Evolutionary conservation across 92 coral and sea anemone species (phyloP).

Genomic region (Heliopora coerulea): DNA sequence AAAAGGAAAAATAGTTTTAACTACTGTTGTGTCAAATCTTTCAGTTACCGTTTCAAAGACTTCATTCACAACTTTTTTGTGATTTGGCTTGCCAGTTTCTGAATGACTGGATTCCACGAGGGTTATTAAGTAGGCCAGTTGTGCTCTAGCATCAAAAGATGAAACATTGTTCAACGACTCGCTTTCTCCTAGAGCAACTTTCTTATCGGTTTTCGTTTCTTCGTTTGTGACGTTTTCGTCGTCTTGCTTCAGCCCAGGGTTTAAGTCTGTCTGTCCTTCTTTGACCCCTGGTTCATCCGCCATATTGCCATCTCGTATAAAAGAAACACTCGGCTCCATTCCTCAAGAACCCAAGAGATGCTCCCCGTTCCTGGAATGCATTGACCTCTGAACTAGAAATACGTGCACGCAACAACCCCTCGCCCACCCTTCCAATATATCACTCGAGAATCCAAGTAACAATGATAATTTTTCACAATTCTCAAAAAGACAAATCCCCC

Average conservation of each 20-base stretch:
- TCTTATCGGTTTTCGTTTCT: conserved; percentile 1
- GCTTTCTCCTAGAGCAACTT: not conserved
- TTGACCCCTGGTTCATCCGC: conserved; percentile 16
- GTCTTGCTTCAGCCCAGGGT: not conserved
- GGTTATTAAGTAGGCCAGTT: conserved; percentile 73
- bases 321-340: conserved; percentile 10
- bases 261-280: not conserved
- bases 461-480: no score
- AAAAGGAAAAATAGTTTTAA: no score
- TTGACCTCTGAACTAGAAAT: no score
- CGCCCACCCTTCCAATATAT: no score
- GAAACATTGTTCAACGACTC: conserved; percentile 16
- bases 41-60: conserved; percentile 89
- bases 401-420: no score
- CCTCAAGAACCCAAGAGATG: not conserved
- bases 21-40: not conserved
- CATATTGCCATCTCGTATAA: conserved; percentile 38
- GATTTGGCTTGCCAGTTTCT: conserved; percentile 71
- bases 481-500: no score
- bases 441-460: no score
- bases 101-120: conserved; percentile 73
- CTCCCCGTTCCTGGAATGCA: no score
- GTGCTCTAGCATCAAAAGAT: conserved; percentile 74
- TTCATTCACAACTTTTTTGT: conserved; percentile 83
- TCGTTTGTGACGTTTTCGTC: not conserved